Percentiles rank a stretch among this genome's conserved stretches.
Conservation (phyloP, 1,140 invertebrate genomes). For the Drosophila tsacasi region DNA sequence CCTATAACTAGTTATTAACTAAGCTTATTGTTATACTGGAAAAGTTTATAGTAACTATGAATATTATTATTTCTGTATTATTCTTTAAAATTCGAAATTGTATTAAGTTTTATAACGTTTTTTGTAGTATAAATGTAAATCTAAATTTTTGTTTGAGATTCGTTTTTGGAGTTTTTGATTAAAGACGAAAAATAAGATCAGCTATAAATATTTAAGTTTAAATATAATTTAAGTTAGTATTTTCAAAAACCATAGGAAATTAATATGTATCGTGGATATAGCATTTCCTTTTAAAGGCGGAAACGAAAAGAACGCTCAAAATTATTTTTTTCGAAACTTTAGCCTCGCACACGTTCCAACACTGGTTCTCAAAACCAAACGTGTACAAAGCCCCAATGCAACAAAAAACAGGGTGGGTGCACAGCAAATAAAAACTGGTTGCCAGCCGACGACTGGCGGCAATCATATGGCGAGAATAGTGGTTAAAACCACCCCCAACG, state of each 20-base stretch:
- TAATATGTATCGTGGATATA: no score
- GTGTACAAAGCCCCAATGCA: slow-evolving; percentile 10
- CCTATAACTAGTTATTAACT: not conserved
- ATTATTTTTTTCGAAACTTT: not conserved
- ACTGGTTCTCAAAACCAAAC: not conserved
- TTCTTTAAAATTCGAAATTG: not conserved
- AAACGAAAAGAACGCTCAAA: not conserved
- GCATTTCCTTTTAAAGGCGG: no score
- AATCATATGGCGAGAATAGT: slow-evolving; percentile 47
- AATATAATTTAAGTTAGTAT: no score
- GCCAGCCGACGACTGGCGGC: slow-evolving; percentile 2
- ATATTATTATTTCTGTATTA: not conserved
- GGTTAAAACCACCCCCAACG: slow-evolving; percentile 39
- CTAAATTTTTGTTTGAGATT: not conserved
- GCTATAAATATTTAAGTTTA: no score
- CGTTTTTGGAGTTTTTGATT: not conserved
- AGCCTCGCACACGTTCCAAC: slow-evolving; percentile 3
- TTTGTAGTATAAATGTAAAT: not conserved
- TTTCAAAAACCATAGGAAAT: no score
- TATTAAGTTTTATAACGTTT: not conserved
- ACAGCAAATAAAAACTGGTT: slow-evolving; percentile 26
- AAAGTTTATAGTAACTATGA: not conserved
- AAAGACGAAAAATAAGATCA: not conserved
- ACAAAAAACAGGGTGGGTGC: slow-evolving; percentile 12
- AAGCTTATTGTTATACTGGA: not conserved